phyloP scores from a whole-genome alignment of 2,113 vertebrate species.

The Amphiprion ocellaris region DNA sequence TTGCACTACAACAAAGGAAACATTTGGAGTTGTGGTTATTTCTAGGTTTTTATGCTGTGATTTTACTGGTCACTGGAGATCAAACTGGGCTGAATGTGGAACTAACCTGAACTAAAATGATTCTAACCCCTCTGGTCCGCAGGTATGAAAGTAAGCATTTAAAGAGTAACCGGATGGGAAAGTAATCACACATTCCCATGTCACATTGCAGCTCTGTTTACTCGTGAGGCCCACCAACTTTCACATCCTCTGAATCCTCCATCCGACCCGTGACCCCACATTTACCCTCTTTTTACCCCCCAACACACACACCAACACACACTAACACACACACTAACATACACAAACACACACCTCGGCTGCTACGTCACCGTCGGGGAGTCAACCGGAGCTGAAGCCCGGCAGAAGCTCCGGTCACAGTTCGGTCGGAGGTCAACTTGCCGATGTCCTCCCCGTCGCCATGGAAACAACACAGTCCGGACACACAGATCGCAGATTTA shows the following conservation, averaged over 20 bases:
- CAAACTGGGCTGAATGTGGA: too few species aligned
- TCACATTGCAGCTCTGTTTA: conserved; percentile 59
- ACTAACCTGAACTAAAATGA: too few species aligned
- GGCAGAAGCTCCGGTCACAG: conserved; percentile 7
- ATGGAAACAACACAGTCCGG: conserved; percentile 54
- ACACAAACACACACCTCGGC: conserved; percentile 12
- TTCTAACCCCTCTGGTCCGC: not conserved
- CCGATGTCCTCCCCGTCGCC: not conserved
- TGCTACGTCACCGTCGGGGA: conserved; percentile 40
- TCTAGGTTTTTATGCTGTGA: too few species aligned
- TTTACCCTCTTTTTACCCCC: conserved; percentile 36
- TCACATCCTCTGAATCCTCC: conserved; percentile 64
- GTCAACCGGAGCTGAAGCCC: conserved; percentile 18
- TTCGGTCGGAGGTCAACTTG: conserved; percentile 35
- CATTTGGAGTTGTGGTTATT: too few species aligned
- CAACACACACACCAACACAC: conserved; percentile 2
- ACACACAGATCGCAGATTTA: conserved; percentile 24
- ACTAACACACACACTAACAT: not conserved
- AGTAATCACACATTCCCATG: conserved; percentile 26
- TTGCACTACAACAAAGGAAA: too few species aligned
- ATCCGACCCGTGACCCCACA: conserved; percentile 48
- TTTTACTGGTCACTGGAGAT: too few species aligned
- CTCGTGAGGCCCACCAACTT: conserved; percentile 50
- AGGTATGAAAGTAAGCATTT: conserved; percentile 1
- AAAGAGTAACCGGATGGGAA: conserved; percentile 5